Base-by-base conservation (phyloP, 2,113 vertebrate genomes). In the Anseranas semipalmata region DNA sequence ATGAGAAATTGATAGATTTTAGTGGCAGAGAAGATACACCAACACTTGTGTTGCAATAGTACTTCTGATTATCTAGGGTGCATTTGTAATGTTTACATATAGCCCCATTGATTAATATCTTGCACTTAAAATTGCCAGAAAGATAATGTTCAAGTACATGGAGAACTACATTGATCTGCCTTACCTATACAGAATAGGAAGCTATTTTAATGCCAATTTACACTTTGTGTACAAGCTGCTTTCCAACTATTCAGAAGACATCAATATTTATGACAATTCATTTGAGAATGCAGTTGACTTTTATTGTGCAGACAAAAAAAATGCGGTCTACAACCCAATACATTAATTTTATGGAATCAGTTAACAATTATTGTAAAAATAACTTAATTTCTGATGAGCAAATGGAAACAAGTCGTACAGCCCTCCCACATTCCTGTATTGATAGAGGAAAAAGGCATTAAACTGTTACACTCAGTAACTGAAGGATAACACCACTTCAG, bases 301-400 rank as follows among this genome's bases (percentile, higher is more conserved):
- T 95, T 94, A 95, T 95, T 95, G 85, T 75, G 58, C 60, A 95
- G 81, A 71, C 33, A 15, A 76, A 91, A 95, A 80, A 55, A 67
- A 91, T 32, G 60, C 77, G 89, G 80, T 72, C 73, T 80, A 60
- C 80, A 81, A 76, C 66, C 46, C 84, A 91, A 58, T 86, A 93
- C 52, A 86, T 66, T 60, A 77, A 93, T 52, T 95, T 95, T 92
- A 96, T 18, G 75, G 95, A 98, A 94, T 81, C 73, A 75, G 71
- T 95, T 90, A 93, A 86, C 90, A 94, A 65, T 81, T 77, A 83
- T 58, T 95, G 85, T 96, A 96, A 97, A 98, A 97, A 97, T 87
- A 97, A 97, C 92, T 96, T 97, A 79, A 96, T 93, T 95, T 96
- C 94, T 82, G 56, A 89, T 94, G 75, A 97, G 91, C 73, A 92